Evolutionary conservation across 2,888 invertebrate genomes (phyloP).

Genomic region (Ptychoptera contaminata): DNA sequence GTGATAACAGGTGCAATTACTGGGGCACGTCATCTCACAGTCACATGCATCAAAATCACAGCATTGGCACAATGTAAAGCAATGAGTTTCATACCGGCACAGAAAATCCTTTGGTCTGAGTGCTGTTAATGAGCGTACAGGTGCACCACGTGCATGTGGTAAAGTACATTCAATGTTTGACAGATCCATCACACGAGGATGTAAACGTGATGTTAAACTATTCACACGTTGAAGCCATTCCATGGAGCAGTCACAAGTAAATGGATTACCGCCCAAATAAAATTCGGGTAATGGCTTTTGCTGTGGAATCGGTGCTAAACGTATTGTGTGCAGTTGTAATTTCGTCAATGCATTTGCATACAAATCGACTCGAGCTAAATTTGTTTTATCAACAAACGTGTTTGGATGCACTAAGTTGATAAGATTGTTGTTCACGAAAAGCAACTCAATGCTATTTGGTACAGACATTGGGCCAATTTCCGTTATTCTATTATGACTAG

Average conservation of each 20-base stretch:
- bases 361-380: slow-evolving; percentile 75
- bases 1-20: slow-evolving; percentile 86
- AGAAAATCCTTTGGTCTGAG: slow-evolving; percentile 78
- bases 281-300: slow-evolving; percentile 65
- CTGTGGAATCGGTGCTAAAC: slow-evolving; percentile 51
- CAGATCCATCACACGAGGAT: slow-evolving; percentile 79
- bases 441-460: slow-evolving; percentile 72
- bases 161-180: slow-evolving; percentile 79
- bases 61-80: slow-evolving; percentile 89
- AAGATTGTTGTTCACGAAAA: slow-evolving; percentile 80
- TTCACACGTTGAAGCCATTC: slow-evolving; percentile 87
- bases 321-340: slow-evolving; percentile 65
- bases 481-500: slow-evolving; percentile 74
- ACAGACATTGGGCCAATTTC: slow-evolving; percentile 70
- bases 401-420: slow-evolving; percentile 67
- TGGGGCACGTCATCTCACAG: slow-evolving; percentile 93
- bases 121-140: slow-evolving; percentile 59
- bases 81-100: slow-evolving; percentile 84
- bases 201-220: slow-evolving; percentile 69
- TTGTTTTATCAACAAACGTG: slow-evolving; percentile 72
- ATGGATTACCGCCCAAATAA: slow-evolving; percentile 83
- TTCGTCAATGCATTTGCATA: slow-evolving; percentile 75
- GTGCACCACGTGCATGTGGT: slow-evolving; percentile 69
- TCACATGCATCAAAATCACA: slow-evolving; percentile 95
- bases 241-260: slow-evolving; percentile 90